Evolutionary conservation across 2,888 invertebrate species (phyloP), one percentile per base, ranked within the genome.

Genomic region (Nemoura dubitans): DNA sequence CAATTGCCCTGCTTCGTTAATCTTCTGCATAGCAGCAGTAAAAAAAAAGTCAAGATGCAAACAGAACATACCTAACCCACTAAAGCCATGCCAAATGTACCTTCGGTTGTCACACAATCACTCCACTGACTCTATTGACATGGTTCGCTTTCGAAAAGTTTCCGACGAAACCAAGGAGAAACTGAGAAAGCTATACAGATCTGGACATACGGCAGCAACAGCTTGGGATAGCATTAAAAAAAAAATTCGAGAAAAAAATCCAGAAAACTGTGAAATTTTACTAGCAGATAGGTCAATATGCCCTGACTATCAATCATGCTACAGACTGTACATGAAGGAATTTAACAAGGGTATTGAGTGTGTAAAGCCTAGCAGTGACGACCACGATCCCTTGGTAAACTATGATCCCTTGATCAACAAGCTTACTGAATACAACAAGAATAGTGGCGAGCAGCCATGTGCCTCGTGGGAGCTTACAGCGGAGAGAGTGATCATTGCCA

Each of bases 301-400:
- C 16, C 25, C 81, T 30, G 81, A 81, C 28, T 81, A 81, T 21
- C 28, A 30, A 7, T 29, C 30, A 29, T 81, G 81, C 30, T 30
- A 81, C n/a, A 10, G n/a, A 1, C 81, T 81, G 10, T 81, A 81
- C 81, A 16, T 30, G 14, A 29, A 81, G 30, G 81, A 81, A n/a
- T 29, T 81, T 30, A 28, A 81, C 0, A 29, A 30, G 6, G 26
- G 5, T 5, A 29, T 6, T 81, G 81, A 30, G 29, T 21, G 6
- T 2, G 81, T 78, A 3, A 59, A 59, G 59, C 59, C 14, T 59
- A 21, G 2, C 14, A 7, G 6, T 7, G 3, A 59, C 14, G 14
- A 59, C 21, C 14, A 59, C 1, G 59, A 59, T 1, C 14, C n/a
- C n/a, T n/a, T n/a, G n/a, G n/a, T n/a, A n/a, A n/a, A n/a, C n/a